phyloP scores from a whole-genome alignment of 2,797 vertebrate genomes.

The Neosilurus hyrtlii region DNA sequence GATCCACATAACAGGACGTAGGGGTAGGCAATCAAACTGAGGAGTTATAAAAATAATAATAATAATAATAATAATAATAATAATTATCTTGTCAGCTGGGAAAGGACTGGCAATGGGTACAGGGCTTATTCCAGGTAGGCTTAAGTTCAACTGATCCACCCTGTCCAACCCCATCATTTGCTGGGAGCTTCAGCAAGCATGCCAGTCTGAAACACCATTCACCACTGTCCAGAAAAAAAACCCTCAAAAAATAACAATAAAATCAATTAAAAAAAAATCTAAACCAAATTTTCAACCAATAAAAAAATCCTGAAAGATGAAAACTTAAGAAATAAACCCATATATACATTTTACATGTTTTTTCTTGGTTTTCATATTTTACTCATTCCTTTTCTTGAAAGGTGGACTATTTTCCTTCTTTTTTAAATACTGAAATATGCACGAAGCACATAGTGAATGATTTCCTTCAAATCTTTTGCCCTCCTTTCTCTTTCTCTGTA shows the following conservation, averaged over 20 bases:
- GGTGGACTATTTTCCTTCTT: constrained; percentile 65
- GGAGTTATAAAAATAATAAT: constrained; percentile 61
- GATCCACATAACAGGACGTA: constrained; percentile 58
- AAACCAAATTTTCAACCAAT: constrained; percentile 69
- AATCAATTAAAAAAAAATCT: constrained; percentile 42
- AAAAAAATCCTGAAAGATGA: constrained; percentile 73
- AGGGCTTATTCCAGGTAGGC: constrained; percentile 58
- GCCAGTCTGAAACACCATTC: constrained; percentile 74
- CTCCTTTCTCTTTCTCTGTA: constrained; percentile 72
- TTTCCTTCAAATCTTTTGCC: constrained; percentile 73
- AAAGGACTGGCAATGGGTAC: constrained; percentile 58
- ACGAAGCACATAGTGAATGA: constrained; percentile 67
- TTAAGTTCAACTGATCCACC: constrained; percentile 58
- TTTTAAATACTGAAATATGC: constrained; percentile 77
- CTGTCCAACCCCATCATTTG: constrained; percentile 62
- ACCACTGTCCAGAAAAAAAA: constrained; percentile 74
- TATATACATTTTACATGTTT: constrained; percentile 85
- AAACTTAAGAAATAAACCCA: constrained; percentile 82
- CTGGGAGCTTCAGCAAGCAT: constrained; percentile 60
- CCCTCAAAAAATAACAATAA: constrained; percentile 58
- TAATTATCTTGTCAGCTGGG: constrained; percentile 64
- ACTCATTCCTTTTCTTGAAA: constrained; percentile 70
- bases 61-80: constrained; percentile 62
- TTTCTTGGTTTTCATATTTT: constrained; percentile 73
- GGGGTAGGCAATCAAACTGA: constrained; percentile 48